Conservation (phyloP, 2,797 vertebrate genomes). For the Martes flavigula region DNA sequence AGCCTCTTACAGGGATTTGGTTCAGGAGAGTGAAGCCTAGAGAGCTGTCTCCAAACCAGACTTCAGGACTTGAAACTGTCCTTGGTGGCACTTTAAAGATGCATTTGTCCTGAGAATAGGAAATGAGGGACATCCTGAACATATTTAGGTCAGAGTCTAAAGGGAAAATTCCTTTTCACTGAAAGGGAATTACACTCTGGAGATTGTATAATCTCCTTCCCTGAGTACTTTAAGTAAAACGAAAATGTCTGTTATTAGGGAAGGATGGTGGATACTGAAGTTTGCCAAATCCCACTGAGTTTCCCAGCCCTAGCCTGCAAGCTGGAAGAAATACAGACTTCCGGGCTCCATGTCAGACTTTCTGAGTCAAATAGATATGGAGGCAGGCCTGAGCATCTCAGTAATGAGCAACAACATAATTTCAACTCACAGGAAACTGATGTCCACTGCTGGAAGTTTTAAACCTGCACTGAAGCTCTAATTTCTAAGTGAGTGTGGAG, state of each 20-base stretch:
- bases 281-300: background rate
- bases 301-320: background rate
- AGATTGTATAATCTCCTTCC: background rate
- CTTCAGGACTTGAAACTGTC: background rate
- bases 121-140: background rate
- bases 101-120: background rate
- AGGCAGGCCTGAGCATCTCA: background rate
- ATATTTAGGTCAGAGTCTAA: conserved; percentile 31
- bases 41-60: background rate
- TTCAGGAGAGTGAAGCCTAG: background rate
- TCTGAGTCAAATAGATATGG: background rate
- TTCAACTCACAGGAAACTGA: background rate
- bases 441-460: background rate
- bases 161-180: background rate
- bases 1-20: background rate
- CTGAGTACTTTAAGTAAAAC: background rate
- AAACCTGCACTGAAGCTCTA: background rate
- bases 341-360: background rate
- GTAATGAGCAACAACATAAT: background rate
- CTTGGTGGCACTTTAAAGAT: conserved; percentile 31
- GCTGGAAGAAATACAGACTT: background rate
- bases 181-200: background rate
- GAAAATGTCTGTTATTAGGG: background rate
- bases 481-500: background rate
- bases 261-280: background rate